Evolutionary conservation across 30 jellyfish, hydroid and myxozoan genomes (phyloP).

Genomic region (Turritopsis dohrnii): DNA sequence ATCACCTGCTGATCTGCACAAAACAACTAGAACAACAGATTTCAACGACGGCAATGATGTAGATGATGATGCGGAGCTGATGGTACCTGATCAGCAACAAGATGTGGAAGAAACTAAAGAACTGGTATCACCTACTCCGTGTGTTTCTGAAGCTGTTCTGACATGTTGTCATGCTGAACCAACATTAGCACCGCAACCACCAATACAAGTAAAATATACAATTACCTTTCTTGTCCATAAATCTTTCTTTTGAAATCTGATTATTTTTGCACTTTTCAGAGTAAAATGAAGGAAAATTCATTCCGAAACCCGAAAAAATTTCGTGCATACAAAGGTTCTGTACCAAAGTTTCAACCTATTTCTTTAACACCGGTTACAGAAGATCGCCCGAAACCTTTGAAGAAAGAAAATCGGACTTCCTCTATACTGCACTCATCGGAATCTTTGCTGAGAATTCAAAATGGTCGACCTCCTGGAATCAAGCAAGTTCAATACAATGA

Average conservation of each 20-base stretch:
- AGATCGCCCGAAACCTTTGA: constrained; percentile 35
- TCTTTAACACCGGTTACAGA: constrained; percentile 47
- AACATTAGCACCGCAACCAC: neutral
- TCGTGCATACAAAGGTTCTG: constrained; percentile 42
- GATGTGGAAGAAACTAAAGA: neutral
- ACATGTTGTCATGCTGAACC: neutral
- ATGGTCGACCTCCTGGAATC: constrained; percentile 51
- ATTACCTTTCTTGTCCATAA: neutral
- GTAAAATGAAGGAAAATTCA: neutral
- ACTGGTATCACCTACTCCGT: neutral
- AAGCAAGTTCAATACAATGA: constrained; percentile 46
- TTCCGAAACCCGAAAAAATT: constrained; percentile 15
- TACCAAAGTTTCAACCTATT: constrained; percentile 43
- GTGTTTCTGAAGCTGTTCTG: neutral
- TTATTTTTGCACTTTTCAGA: neutral
- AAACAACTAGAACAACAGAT: no score
- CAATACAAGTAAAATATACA: neutral
- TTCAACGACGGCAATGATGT: no score
- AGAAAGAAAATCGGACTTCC: neutral
- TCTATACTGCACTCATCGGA: constrained; percentile 31
- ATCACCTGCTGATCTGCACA: no score
- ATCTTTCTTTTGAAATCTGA: no score
- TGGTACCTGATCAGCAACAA: no score
- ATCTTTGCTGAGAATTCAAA: constrained; percentile 28
- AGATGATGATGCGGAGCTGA: no score